A percentile compares a stretch with the other conserved stretches of the same genome.
Conservation (phyloP, 2,888 invertebrate species). For the Lasioglossum vierecki region DNA sequence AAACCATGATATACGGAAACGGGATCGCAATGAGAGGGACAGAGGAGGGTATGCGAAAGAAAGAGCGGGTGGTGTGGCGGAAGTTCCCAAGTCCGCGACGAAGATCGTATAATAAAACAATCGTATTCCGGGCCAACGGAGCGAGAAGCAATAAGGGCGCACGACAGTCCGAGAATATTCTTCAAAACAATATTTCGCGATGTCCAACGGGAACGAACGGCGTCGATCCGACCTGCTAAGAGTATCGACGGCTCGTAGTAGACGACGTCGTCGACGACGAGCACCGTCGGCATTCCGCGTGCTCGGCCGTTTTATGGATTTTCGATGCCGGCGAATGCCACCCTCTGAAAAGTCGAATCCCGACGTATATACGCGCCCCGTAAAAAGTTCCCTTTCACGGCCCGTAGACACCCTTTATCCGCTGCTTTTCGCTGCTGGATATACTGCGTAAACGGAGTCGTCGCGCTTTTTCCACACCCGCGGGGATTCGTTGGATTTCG, state of each 20-base stretch:
- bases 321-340: slow-evolving; percentile 61
- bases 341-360: slow-evolving; percentile 59
- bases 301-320: slow-evolving; percentile 67
- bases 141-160: slow-evolving; percentile 70
- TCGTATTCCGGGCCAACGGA: slow-evolving; percentile 76
- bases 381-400: slow-evolving; percentile 61
- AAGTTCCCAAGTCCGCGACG: slow-evolving; percentile 67
- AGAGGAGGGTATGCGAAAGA: background rate
- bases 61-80: background rate
- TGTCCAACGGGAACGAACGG: slow-evolving; percentile 51
- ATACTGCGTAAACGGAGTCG: slow-evolving; percentile 44
- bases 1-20: slow-evolving; percentile 68
- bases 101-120: slow-evolving; percentile 80
- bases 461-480: slow-evolving; percentile 3
- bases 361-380: slow-evolving; percentile 35
- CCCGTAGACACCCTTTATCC: slow-evolving; percentile 60
- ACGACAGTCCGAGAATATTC: slow-evolving; percentile 63
- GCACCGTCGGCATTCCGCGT: slow-evolving; percentile 44
- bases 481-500: background rate
- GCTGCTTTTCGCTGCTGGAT: slow-evolving; percentile 41
- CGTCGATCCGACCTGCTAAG: slow-evolving; percentile 46
- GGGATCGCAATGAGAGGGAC: slow-evolving; percentile 26
- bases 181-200: slow-evolving; percentile 73
- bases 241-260: slow-evolving; percentile 55
- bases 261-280: slow-evolving; percentile 25